Evolutionary conservation across 2,888 invertebrate species (phyloP), one percentile per base, ranked within the genome.

Genomic region (Drosophila austrosaltans): DNA sequence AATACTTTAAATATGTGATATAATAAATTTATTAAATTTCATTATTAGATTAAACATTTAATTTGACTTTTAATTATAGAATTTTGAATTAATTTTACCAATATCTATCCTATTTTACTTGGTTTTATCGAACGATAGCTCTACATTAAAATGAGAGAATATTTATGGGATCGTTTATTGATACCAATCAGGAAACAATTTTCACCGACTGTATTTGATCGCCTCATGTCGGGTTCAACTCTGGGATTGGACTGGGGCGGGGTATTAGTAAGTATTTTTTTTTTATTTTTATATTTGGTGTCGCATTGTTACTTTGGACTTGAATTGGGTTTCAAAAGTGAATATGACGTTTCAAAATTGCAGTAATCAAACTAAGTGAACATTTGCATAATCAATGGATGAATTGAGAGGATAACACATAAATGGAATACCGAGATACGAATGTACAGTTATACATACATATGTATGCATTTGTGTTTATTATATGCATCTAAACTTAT

Each of bases 331-430:
- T 79, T 78, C 79, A 70, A 75, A 78, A 79, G 71, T 53, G 62
- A 73, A 76, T 69, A 80, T 80, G 80, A 80, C 80, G 80, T 80
- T 81, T 81, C 66, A 69, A 75, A 79, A 79, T 78, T 77, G 69
- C 53, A 72, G 66, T 77, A 78, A 78, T 78, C 81, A 75, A 77
- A 77, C 80, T 66, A 80, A 75, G 32, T 66, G 66, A 70, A 73
- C 69, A 79, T 79, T 79, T 72, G 76, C 76, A 78, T 79, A 48
- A 60, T 42, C 28, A 62, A 56, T 65, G 66, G 57, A 22, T 56
- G 62, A 30, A 48, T 25, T 48, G 22, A 36, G 36, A 20, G n/a
- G 10, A 57, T 48, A 25, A 48, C 10, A 48, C 22, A 25, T 1
- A 25, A 48, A 48, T 25, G 10, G 25, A 5, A 48, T 48, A 48